Base-by-base conservation (phyloP, 2,888 invertebrate species). In the Oligia fasciuncula region DNA sequence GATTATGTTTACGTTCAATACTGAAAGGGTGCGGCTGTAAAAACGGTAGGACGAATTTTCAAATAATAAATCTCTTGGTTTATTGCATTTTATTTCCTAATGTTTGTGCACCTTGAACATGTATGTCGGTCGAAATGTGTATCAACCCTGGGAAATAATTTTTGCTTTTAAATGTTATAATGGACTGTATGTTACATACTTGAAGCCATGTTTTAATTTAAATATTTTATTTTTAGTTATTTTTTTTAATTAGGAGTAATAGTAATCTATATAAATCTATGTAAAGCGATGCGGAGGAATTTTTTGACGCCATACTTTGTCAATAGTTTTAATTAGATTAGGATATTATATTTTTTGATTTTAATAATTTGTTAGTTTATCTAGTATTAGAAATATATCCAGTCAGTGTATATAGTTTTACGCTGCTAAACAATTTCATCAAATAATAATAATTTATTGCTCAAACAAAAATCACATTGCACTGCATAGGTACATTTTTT, bases 1-100 rank as follows among this genome's bases (percentile, higher is more conserved):
- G 92, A 94, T 95, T 94, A 91, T 93, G 88, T 93, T 92, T 90
- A 91, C 89, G 90, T 91, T 91, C 88, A 91, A 91, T 88, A 90
- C 88, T 90, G 89, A 91, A 93, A 88, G 93, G 94, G 92, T 93
- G 83, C 51, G 76, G 88, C 84, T 89, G 92, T 95, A 95, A 95
- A 96, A 95, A 95, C 95, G 93, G 96, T 94, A 96, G 95, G 94
- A 92, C 88, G 83, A 91, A 93, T 94, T 93, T 92, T 91, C 74
- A 85, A 85, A 85, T 88, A 75, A 87, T 93, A 92, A 92, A 91
- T 88, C 74, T 76, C 29, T 72, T 6, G 54, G 83, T 86, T 80
- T 90, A 82, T 80, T 63, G 54, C 66, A 57, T 76, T 82, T 83
- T 80, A 84, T 86, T 80, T 88, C 75, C 77, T 80, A 80, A 73